Evolutionary conservation across 2,888 invertebrate genomes (phyloP).

Genomic region (Nomada ruficornis): DNA sequence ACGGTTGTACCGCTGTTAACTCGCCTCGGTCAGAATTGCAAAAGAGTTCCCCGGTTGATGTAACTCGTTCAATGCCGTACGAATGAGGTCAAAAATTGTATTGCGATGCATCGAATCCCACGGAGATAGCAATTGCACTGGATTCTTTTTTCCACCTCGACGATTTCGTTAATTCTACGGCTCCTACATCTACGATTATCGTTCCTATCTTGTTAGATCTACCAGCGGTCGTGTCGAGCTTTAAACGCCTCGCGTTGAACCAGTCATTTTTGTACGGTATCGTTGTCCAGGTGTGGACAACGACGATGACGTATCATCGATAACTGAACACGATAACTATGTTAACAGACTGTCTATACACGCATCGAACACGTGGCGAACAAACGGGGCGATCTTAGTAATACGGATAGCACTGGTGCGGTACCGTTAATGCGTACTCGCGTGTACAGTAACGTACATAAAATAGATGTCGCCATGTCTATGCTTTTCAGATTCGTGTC

Average conservation of each 20-base stretch:
- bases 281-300: background rate
- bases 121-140: background rate
- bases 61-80: constrained; percentile 18
- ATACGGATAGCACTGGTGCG: constrained; percentile 58
- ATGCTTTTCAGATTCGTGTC: constrained; percentile 21
- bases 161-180: background rate
- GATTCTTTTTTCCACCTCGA: background rate
- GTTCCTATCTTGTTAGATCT: background rate
- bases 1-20: background rate
- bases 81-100: constrained; percentile 14
- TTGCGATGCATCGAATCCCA: background rate
- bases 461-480: constrained; percentile 17
- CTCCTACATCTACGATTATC: background rate
- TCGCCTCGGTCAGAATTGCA: constrained; percentile 19
- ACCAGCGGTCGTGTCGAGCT: too few species aligned
- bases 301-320: constrained; percentile 37
- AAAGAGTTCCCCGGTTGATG: constrained; percentile 17
- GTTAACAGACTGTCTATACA: constrained; percentile 54
- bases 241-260: background rate
- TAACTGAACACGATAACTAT: constrained; percentile 64
- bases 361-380: constrained; percentile 58
- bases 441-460: constrained; percentile 51
- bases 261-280: background rate
- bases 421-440: constrained; percentile 62
- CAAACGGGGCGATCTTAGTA: constrained; percentile 26